Conservation (phyloP, 2,888 invertebrate genomes). For the Drymonia ruficornis region DNA sequence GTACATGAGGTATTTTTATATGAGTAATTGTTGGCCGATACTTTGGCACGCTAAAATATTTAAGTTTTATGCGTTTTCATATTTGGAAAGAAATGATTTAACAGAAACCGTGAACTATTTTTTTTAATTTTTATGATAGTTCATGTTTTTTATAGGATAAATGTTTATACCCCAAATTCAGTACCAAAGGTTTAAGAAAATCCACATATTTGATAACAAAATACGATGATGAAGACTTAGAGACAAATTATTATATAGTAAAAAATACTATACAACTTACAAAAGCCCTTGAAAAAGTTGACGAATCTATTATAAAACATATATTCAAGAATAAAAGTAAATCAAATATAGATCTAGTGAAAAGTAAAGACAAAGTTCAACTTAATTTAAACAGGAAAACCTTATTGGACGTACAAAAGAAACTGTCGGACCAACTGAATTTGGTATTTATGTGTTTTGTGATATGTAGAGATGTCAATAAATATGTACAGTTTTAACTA, state of each 20-base stretch:
- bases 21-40: no score
- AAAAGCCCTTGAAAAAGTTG: slow-evolving; percentile 19
- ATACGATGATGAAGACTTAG: slow-evolving; percentile 7
- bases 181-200: slow-evolving; percentile 16
- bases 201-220: slow-evolving; percentile 7
- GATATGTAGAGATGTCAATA: background rate
- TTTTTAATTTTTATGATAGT: background rate
- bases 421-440: slow-evolving; percentile 14
- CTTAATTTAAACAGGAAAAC: slow-evolving; percentile 1
- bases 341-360: slow-evolving; percentile 9
- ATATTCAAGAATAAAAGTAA: background rate
- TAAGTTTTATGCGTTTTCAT: no score
- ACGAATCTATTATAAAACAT: background rate
- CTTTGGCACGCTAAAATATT: no score
- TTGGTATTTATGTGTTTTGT: slow-evolving; percentile 13
- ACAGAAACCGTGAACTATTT: no score
- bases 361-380: slow-evolving; percentile 33
- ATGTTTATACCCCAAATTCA: slow-evolving; percentile 15
- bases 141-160: slow-evolving; percentile 40
- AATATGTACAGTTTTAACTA: background rate
- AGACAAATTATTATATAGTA: background rate
- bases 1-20: no score
- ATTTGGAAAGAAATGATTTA: background rate
- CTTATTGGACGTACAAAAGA: slow-evolving; percentile 6
- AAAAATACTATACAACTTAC: slow-evolving; percentile 6